Conservation (phyloP, 1,140 invertebrate genomes). For the Cyclina sinensis region DNA sequence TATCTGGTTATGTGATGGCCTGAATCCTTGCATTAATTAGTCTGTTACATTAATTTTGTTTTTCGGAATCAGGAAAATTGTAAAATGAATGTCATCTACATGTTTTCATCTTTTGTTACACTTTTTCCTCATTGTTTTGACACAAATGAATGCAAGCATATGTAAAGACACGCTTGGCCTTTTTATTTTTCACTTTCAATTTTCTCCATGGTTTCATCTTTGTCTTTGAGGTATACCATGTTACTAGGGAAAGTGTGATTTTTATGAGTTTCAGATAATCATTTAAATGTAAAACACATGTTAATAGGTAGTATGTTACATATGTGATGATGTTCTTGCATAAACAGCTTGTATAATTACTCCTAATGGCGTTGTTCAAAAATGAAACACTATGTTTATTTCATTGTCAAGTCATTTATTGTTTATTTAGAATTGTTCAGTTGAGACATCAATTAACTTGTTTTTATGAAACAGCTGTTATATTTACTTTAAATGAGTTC, state of each 20-base stretch:
- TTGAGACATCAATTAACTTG: too few relatives aligned
- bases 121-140: not conserved
- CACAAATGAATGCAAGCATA: not conserved
- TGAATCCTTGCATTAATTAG: too few relatives aligned
- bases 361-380: not conserved
- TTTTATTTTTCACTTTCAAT: constrained; percentile 11
- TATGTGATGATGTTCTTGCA: not conserved
- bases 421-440: not conserved
- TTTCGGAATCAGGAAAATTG: too few relatives aligned
- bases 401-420: too few relatives aligned
- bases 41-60: too few relatives aligned
- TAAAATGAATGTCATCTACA: not conserved
- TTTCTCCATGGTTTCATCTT: not conserved
- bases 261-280: not conserved
- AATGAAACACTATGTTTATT: too few relatives aligned
- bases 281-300: constrained; percentile 22
- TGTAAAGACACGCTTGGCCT: not conserved
- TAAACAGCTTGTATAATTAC: constrained; percentile 5
- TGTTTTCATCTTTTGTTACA: not conserved
- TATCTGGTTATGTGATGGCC: too few relatives aligned
- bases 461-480: too few relatives aligned
- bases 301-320: not conserved
- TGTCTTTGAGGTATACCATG: not conserved
- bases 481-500: too few relatives aligned
- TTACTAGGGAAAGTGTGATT: constrained; percentile 11